A percentile compares a stretch with the other conserved stretches of the same genome.
Conservation (phyloP, 2,888 invertebrate genomes). For the Agrochola lychnidis region DNA sequence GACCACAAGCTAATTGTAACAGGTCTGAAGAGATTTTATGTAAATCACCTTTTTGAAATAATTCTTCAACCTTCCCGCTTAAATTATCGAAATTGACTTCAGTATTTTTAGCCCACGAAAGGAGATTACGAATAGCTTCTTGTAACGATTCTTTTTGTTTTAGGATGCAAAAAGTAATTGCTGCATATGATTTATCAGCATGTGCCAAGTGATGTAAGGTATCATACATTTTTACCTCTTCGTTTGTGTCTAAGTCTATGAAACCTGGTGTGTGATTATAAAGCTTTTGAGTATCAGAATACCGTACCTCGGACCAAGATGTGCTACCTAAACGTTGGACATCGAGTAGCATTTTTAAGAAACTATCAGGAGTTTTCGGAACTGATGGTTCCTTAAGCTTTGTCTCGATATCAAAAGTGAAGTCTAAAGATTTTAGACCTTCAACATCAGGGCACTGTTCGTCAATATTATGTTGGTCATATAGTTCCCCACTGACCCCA, state of each 20-base stretch:
- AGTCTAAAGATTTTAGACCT: too few species aligned
- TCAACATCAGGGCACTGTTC: too few species aligned
- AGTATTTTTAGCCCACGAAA: conserved; percentile 1
- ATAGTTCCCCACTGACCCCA: too few species aligned
- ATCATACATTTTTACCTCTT: not conserved
- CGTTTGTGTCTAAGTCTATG: not conserved
- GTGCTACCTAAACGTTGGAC: conserved; percentile 4
- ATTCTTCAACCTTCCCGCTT: not conserved
- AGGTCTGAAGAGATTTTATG: conserved; percentile 17
- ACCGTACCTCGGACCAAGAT: conserved; percentile 1
- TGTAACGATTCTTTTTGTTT: not conserved
- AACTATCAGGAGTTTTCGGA: too few species aligned
- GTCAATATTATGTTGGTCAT: too few species aligned
- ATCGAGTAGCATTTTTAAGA: not conserved
- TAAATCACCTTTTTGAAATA: conserved; percentile 8
- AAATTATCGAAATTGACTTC: conserved; percentile 1
- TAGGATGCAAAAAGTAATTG: conserved; percentile 1
- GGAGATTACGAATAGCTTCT: conserved; percentile 1
- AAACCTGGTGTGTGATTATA: not conserved
- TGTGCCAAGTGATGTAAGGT: not conserved
- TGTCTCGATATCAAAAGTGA: too few species aligned
- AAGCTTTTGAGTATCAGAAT: not conserved
- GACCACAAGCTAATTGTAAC: conserved; percentile 8
- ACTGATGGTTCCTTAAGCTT: too few species aligned
- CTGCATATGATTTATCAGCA: not conserved